These are phyloP conservation scores for Zaprionus kolodkinae DNA, from an alignment of 1,140 invertebrate species.

Conservation along the genomic window DNA sequence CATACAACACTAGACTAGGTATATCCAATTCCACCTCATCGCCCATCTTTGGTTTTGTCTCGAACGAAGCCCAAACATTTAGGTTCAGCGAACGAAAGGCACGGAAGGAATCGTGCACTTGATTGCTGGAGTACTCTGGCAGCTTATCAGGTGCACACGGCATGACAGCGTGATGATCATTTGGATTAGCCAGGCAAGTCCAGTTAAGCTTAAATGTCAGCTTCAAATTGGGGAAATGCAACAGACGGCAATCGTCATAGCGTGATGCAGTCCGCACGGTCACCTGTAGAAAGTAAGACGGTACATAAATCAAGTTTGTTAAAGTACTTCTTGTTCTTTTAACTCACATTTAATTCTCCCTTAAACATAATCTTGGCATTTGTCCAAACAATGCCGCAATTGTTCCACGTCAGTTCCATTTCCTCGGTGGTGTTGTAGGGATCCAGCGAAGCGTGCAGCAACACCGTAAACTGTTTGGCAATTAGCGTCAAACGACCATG, in stretches of 20 bases:
- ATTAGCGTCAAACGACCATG: slow-evolving; percentile 96
- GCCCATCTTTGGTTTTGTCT: slow-evolving; percentile 90
- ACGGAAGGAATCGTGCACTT: slow-evolving; percentile 93
- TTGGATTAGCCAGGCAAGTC: slow-evolving; percentile 95
- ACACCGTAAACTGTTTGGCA: slow-evolving; percentile 93
- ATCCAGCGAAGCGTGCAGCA: slow-evolving; percentile 97
- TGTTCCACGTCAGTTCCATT: slow-evolving; percentile 98
- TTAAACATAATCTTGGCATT: slow-evolving; percentile 95
- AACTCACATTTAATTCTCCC: slow-evolving; percentile 89
- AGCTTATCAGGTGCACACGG: slow-evolving; percentile 98
- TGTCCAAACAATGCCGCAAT: slow-evolving; percentile 97
- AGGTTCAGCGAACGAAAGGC: slow-evolving; percentile 98
- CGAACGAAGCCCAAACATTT: slow-evolving; percentile 94
- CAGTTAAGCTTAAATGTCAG: slow-evolving; percentile 94
- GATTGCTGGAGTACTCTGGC: slow-evolving; percentile 98
- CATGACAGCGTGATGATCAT: slow-evolving; percentile 98
- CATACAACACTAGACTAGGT: slow-evolving; percentile 93
- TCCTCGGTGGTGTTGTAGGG: slow-evolving; percentile 99
- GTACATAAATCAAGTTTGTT: background rate
- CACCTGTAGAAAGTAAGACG: slow-evolving; percentile 85
- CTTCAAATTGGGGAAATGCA: slow-evolving; percentile 95
- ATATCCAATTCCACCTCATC: slow-evolving; percentile 87
- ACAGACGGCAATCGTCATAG: slow-evolving; percentile 97
- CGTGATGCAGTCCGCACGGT: slow-evolving; percentile 98
- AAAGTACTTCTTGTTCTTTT: background rate